phyloP scores from a whole-genome alignment of 2,113 vertebrate genomes.

The Sialia sialis region DNA sequence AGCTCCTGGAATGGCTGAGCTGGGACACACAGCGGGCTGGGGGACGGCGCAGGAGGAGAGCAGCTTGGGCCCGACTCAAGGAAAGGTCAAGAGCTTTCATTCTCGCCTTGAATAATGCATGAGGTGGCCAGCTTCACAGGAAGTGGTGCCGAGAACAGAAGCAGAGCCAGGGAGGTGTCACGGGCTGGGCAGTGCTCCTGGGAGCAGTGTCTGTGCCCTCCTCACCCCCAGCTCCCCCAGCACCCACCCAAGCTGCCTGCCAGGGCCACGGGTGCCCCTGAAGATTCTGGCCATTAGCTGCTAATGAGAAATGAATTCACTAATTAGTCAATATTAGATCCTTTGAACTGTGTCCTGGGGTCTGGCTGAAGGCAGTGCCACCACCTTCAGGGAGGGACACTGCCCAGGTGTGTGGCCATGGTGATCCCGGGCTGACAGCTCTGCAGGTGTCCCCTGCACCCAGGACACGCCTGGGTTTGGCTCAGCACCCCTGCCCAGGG shows the following conservation, averaged over 20 bases:
- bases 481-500: not conserved
- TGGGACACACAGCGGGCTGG: not conserved
- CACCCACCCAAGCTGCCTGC: not conserved
- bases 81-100: not conserved
- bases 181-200: not conserved
- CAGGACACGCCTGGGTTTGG: not conserved
- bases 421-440: not conserved
- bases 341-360: not conserved
- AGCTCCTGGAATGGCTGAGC: conserved; percentile 43
- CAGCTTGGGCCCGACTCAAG: not conserved
- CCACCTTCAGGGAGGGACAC: accelerated
- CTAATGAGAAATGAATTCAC: not conserved
- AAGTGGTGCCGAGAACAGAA: not conserved
- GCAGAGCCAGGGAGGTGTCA: accelerated
- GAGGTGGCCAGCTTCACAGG: not conserved
- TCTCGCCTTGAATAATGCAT: not conserved
- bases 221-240: not conserved
- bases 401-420: accelerated
- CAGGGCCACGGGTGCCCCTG: not conserved
- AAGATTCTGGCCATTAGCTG: not conserved
- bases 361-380: not conserved
- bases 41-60: accelerated
- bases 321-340: not conserved
- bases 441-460: not conserved
- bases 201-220: not conserved